phyloP scores from a whole-genome alignment of 1,140 invertebrate genomes.

The Rhopalosiphum padi region DNA sequence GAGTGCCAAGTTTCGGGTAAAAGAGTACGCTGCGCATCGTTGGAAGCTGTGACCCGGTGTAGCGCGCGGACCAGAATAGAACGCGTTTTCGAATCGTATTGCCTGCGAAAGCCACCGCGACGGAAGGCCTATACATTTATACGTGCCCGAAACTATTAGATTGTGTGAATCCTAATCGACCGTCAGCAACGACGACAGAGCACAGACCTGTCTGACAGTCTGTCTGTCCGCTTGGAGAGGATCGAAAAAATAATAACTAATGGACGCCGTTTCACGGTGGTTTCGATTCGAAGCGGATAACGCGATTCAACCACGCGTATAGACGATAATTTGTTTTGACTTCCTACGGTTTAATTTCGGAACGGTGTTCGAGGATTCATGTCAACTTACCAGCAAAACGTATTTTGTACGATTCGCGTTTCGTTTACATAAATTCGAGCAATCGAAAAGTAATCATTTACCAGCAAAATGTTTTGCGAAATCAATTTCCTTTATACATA shows the following conservation, averaged over 20 bases:
- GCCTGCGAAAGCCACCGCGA: not conserved
- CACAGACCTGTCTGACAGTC: not conserved
- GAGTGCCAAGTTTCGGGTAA: not conserved
- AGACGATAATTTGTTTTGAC: not conserved
- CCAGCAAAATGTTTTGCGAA: not conserved
- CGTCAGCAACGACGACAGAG: not conserved
- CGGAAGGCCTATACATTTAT: not conserved
- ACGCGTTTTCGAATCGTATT: not conserved
- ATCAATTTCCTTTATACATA: not conserved
- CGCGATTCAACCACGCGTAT: not conserved
- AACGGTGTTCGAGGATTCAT: not conserved
- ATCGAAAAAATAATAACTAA: not conserved
- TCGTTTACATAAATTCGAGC: not conserved
- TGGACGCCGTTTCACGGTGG: not conserved
- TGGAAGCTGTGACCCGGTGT: not conserved
- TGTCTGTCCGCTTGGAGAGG: not conserved
- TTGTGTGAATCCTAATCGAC: not conserved
- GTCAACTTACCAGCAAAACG: too few relatives aligned
- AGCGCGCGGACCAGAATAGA: not conserved
- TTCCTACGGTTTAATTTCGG: not conserved
- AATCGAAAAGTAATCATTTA: not conserved
- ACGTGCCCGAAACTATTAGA: not conserved
- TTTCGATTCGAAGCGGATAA: not conserved
- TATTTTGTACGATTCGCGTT: too few relatives aligned
- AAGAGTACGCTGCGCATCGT: not conserved